Conservation (phyloP, 2,113 vertebrate genomes). For the Gymnobelideus leadbeateri region DNA sequence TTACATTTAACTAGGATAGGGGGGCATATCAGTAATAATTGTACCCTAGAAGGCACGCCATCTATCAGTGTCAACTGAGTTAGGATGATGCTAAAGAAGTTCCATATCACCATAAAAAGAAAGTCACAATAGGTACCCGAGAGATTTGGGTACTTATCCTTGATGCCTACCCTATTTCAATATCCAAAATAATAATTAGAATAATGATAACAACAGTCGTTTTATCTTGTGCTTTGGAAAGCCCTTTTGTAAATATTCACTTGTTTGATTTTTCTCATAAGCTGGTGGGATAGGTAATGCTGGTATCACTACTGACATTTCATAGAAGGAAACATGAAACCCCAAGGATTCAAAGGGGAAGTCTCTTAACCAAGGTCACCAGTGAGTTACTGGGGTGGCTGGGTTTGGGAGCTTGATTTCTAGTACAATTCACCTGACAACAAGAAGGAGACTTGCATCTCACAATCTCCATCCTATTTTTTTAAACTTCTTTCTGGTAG, state of each 20-base stretch:
- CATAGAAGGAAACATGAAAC: not conserved
- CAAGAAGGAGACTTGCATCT: not conserved
- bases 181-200: not conserved
- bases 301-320: not conserved
- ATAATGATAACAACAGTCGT: not conserved
- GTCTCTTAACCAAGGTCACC: not conserved
- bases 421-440: not conserved
- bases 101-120: slow-evolving; percentile 77
- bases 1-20: slow-evolving; percentile 90
- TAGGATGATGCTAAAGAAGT: slow-evolving; percentile 89
- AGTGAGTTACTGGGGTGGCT: not conserved
- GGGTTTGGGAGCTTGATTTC: not conserved
- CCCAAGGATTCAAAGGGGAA: not conserved
- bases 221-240: not conserved
- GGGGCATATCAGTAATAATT: slow-evolving; percentile 88
- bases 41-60: slow-evolving; percentile 82
- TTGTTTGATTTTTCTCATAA: not conserved
- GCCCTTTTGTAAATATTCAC: not conserved
- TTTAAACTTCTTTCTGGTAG: not conserved
- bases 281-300: not conserved
- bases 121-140: not conserved
- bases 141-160: not conserved
- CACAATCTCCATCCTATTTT: not conserved
- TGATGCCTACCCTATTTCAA: not conserved
- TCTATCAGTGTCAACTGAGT: slow-evolving; percentile 86